Percentiles rank a stretch among this genome's conserved stretches.
phyloP scores from a whole-genome alignment of 2,888 invertebrate species.

The Monochamus alternatus region DNA sequence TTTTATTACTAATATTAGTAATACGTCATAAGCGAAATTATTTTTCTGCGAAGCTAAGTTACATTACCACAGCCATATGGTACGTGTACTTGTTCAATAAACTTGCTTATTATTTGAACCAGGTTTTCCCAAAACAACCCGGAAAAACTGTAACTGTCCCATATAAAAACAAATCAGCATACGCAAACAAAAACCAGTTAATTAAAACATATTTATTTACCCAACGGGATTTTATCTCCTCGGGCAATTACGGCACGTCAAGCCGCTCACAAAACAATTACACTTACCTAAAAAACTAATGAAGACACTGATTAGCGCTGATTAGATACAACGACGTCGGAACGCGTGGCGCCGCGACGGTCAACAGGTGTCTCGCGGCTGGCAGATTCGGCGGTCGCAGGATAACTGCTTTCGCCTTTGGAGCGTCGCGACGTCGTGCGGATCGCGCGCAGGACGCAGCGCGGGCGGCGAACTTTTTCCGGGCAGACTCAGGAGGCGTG shows the following conservation, averaged over 20 bases:
- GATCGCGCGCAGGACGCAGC: slow-evolving; percentile 16
- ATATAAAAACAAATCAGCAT: neutral
- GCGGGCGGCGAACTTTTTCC: slow-evolving; percentile 1
- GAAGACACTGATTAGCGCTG: slow-evolving; percentile 22
- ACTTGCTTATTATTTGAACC: too few species aligned
- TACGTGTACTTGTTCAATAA: too few species aligned
- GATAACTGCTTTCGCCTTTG: slow-evolving; percentile 21
- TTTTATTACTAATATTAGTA: too few species aligned
- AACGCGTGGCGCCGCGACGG: slow-evolving; percentile 10
- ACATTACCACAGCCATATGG: too few species aligned
- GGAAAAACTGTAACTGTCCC: neutral
- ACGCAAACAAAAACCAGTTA: neutral
- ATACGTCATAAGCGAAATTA: too few species aligned
- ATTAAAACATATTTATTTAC: slow-evolving; percentile 32
- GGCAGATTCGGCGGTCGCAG: slow-evolving; percentile 19
- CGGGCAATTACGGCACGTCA: slow-evolving; percentile 16
- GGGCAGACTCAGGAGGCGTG: neutral
- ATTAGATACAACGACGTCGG: slow-evolving; percentile 15
- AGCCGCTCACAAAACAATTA: slow-evolving; percentile 25
- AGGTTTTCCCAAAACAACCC: neutral
- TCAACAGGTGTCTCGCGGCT: slow-evolving; percentile 23
- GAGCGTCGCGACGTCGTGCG: slow-evolving; percentile 11
- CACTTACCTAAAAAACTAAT: slow-evolving; percentile 33
- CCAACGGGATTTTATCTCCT: slow-evolving; percentile 10
- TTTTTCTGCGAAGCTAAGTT: too few species aligned